Base-by-base conservation (phyloP, 2,797 vertebrate genomes). In the Agapornis canus region DNA sequence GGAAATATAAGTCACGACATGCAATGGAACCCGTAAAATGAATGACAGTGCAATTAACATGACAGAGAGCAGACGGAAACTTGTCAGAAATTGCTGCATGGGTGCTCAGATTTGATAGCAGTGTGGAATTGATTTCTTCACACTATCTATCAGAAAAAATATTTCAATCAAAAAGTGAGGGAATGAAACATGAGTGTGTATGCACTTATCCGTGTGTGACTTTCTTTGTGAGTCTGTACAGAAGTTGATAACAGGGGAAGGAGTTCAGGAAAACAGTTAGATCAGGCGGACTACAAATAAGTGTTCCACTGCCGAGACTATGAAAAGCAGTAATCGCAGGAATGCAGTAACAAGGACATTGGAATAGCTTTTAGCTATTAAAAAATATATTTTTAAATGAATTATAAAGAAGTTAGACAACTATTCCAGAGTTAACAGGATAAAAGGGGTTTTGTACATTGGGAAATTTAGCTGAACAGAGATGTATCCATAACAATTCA, bases 61-160 rank as follows among this genome's bases (percentile, higher is more conserved):
- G 83, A 90, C 80, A 93, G 43, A 89, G 42, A 78, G 51, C 82
- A 89, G 91, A 94, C 27, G 40, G 89, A 93, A 92, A 93, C 91
- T 91, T 93, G 89, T 92, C 91, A 95, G 81, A 94, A 94, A 70
- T 71, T 92, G 37, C 64, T 85, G 31, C 75, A 85, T 72, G 64
- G 70, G 54, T 89, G 71, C 71, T 92, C 84, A 91, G 65, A 45
- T 82, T 92, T 93, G 86, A 86, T 77, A 82, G 63, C 43, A 87
- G 37, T 89, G 75, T 52, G 68, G 81, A 91, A 94, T 77, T 94
- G 96, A 89, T 91, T 96, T 96, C 71, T 89, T 96, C 91, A 85
- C 86, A 66, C 89, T 82, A 76, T 81, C 57, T 93, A 32, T 81
- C 51, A 75, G 64, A 90, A 92, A 54, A 84, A 89, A 85, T 26